phyloP scores from a whole-genome alignment of 37 sponge, comb jelly and placozoan genomes.

The Petrosia ficiformis region DNA sequence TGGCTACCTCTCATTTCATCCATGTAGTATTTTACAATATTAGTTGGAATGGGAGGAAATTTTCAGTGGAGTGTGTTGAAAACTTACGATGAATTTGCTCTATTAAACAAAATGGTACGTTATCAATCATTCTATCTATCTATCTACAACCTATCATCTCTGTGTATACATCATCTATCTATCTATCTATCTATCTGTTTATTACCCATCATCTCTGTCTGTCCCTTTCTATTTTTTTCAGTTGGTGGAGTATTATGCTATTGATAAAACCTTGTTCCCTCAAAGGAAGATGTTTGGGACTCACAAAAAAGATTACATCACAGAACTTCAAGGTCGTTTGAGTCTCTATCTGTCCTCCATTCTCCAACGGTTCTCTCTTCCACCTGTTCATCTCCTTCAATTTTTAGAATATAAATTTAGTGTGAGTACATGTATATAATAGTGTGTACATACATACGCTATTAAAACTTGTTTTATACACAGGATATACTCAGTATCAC shows the following conservation, averaged over 20 bases:
- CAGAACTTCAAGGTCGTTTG: constrained; percentile 14
- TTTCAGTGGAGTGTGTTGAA: constrained; percentile 50
- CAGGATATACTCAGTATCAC: constrained; percentile 66
- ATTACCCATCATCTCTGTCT: constrained; percentile 7
- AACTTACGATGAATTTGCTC: constrained; percentile 47
- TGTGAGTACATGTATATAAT: constrained; percentile 27
- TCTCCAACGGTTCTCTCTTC: constrained; percentile 38
- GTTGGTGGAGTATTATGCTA: background rate
- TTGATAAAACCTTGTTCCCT: constrained; percentile 4
- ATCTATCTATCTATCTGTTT: constrained; percentile 8
- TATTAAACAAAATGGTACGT: constrained; percentile 46
- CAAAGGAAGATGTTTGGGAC: background rate
- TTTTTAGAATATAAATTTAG: constrained; percentile 66
- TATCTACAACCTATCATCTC: background rate
- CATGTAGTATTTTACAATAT: constrained; percentile 34
- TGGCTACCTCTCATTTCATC: background rate
- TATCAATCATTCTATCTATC: constrained; percentile 4
- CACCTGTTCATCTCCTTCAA: constrained; percentile 57
- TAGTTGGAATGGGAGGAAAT: constrained; percentile 17
- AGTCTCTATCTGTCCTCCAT: constrained; percentile 43
- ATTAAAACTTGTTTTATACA: no score
- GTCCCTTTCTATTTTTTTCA: constrained; percentile 9
- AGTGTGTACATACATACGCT: background rate
- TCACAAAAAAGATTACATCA: background rate
- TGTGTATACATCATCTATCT: background rate